These are phyloP conservation scores for Coleophora deauratella DNA, from an alignment of 2,888 invertebrate species.

Conservation along the genomic window DNA sequence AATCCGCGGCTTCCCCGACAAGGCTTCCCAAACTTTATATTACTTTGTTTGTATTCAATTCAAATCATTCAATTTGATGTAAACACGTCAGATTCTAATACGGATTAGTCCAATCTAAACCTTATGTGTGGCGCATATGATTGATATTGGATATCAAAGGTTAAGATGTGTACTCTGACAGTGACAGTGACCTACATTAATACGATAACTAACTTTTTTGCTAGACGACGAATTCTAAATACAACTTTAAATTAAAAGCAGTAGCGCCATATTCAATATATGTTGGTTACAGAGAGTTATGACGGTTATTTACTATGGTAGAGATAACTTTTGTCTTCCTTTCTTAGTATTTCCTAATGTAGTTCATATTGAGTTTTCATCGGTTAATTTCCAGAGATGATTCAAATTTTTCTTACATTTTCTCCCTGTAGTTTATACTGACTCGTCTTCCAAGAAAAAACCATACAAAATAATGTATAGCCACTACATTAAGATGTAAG, in stretches of 20 bases:
- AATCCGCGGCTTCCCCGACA: constrained; percentile 14
- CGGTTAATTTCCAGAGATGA: too few species aligned
- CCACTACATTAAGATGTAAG: too few species aligned
- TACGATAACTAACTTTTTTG: constrained; percentile 36
- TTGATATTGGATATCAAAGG: constrained; percentile 42
- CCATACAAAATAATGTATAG: too few species aligned
- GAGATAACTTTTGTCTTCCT: too few species aligned
- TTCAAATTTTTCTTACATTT: too few species aligned
- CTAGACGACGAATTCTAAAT: constrained; percentile 15
- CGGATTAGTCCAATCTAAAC: constrained; percentile 28
- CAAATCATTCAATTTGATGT: constrained; percentile 21
- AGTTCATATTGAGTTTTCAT: too few species aligned
- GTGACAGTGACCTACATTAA: constrained; percentile 66
- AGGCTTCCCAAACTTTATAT: constrained; percentile 19
- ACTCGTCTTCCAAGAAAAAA: too few species aligned
- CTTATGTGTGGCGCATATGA: constrained; percentile 38
- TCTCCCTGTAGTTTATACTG: too few species aligned
- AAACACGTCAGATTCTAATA: constrained; percentile 15
- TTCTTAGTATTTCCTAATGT: too few species aligned
- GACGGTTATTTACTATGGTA: too few species aligned
- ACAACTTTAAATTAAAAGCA: neutral
- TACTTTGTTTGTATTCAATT: constrained; percentile 21
- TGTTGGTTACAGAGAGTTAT: too few species aligned
- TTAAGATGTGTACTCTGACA: constrained; percentile 53
- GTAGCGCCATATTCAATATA: too few species aligned